Evolutionary conservation across 2,888 invertebrate species (phyloP), one percentile per base, ranked within the genome.

Genomic region (Diloba caeruleocephala): DNA sequence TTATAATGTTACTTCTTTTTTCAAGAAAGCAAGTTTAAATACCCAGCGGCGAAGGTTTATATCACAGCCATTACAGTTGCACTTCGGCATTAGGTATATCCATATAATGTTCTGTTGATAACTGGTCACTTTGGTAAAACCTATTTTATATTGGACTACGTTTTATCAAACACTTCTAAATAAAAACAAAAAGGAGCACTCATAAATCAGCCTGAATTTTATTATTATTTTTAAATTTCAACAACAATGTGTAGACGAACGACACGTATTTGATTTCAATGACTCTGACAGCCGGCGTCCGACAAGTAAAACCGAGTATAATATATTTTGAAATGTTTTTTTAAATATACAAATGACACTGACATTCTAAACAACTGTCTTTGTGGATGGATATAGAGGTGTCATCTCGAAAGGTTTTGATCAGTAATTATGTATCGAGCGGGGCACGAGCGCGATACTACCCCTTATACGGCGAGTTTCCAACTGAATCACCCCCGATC

Each of bases 401-500:
- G 84, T 80, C 86, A 91, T 91, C 81, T 88, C 89, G 92, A 78
- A 83, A 85, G 84, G 81, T 84, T 88, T 87, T 85, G 79, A 82
- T 87, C 84, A 85, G 82, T 87, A 83, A 85, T 82, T 85, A 79
- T 85, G 76, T 83, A 83, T 79, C 81, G 79, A 84, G 76, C 79
- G 86, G 88, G 87, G 84, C 76, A 59, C 76, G 74, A 79, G 78
- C 82, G 83, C 87, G 85, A 79, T 76, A 87, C 89, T 83, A 82
- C 85, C 88, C 67, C 89, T 83, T 76, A 73, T 89, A 82, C 92
- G 89, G 88, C 84, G 84, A 84, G 88, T 84, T 87, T 85, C 82
- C 88, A 85, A 93, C 93, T 93, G 92, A 93, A 90, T 89, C 89
- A 89, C 85, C 89, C 89, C 87, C 85, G 81, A 91, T 81, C 88